Base-by-base conservation (phyloP, 1,140 invertebrate species). In the Ceratina australensis region DNA sequence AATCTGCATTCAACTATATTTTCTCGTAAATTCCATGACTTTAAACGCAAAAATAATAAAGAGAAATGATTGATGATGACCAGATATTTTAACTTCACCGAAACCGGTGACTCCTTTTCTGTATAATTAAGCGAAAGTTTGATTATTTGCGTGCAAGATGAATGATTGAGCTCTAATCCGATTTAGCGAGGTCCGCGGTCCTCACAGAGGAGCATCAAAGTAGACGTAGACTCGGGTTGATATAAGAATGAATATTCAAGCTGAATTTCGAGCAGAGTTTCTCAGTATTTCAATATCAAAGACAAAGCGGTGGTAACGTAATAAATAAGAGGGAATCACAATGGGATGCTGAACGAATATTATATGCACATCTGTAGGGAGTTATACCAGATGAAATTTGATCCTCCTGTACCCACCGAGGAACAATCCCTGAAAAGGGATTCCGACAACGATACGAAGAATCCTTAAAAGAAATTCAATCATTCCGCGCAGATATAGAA, bases 221-320 rank as follows among this genome's bases (percentile, higher is more conserved):
- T 59, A 24, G 10, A 60, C 4, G 13, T 60, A 60, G 13, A 60
- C 15, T 22, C 57, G 12, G 13, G 57, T 60, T 60, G 8, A 13
- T 16, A 20, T 60, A 26, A 60, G 57, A 26, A 60, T 60, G 57
- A 60, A 60, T 60, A 60, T 60, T 60, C 57, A 26, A 60, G 20
- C 15, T 60, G 57, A 60, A 24, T 57, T 24, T 57, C 24, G 57
- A 26, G 24, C 26, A 60, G 57, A 26, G 0, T 3, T 12, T 26
- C 57, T 7, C 13, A 60, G 57, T 26, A 26, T 26, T 16, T 26
- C 16, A 26, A 60, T 26, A 26, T 20, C 24, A 26, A 60, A 60
- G 57, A 13, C 24, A 60, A 61, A 61, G 22, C 56, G 7, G 10
- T 61, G 2, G 26, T 61, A 28, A 28, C 26, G 26, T 28, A 28